These are phyloP conservation scores for Chiroxiphia lanceolata DNA, from an alignment of 2,797 vertebrate species.

Conservation along the genomic window DNA sequence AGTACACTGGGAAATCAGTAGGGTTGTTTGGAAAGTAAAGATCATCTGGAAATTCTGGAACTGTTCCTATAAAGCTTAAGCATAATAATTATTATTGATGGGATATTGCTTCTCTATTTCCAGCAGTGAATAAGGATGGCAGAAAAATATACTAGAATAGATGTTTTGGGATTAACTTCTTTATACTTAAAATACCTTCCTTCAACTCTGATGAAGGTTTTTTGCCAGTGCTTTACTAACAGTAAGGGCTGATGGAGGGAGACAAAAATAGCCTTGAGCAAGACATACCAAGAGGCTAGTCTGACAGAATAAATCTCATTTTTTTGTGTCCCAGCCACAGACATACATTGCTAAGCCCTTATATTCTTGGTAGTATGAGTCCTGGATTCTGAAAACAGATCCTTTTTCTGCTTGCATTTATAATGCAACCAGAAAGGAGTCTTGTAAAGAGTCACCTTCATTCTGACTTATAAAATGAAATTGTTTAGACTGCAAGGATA, in stretches of 20 bases:
- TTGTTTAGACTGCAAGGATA: neutral
- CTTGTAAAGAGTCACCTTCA: neutral
- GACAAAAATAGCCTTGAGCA: neutral
- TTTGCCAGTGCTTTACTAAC: neutral
- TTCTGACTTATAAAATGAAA: neutral
- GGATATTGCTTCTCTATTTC: neutral
- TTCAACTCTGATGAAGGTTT: neutral
- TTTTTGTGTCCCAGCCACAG: neutral
- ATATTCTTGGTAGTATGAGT: neutral
- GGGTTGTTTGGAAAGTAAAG: neutral
- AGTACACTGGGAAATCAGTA: neutral
- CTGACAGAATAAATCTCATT: neutral
- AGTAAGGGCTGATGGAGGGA: neutral
- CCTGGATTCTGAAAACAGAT: neutral
- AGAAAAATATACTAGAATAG: neutral
- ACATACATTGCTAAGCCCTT: neutral
- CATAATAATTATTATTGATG: neutral
- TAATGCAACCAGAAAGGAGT: neutral
- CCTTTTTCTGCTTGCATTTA: neutral
- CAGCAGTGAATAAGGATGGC: neutral
- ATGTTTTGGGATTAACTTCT: neutral
- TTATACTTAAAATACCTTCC: neutral
- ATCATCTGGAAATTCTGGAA: neutral
- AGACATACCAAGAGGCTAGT: neutral
- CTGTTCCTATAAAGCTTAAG: neutral